Evolutionary conservation across 2,797 vertebrate genomes (phyloP), one percentile per base, ranked within the genome.

Genomic region (Florisuga fusca): DNA sequence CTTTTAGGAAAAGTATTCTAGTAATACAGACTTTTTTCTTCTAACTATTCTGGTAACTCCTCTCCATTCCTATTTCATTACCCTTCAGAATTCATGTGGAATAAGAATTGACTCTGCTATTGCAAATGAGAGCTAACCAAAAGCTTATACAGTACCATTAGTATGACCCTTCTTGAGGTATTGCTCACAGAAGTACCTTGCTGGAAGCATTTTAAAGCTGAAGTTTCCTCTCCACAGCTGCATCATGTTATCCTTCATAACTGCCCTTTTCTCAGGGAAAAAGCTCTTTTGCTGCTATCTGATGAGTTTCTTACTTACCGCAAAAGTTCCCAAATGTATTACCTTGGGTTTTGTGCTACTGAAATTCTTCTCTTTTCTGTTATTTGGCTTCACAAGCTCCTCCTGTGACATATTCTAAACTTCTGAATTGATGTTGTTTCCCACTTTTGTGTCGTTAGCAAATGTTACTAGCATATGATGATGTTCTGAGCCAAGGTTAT

Each of bases 401-500:
- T 53, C 48, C 73, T 51, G 34, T 68, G 83, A 66, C 34, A 8
- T 11, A 12, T 59, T 74, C 54, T 89, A 66, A 41, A 4, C 12
- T 20, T 87, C 29, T 31, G n/a, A 90, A 88, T 2, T 67, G 43
- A 17, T 75, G 73, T 69, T 75, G 19, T 25, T 84, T 88, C 69
- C 43, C 69, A 55, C n/a, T 86, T 93, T 33, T 91, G 85, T 88
- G 79, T 88, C 79, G 81, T 58, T 87, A 85, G 54, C 64, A 87
- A 38, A 68, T 89, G 74, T 61, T 66, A 77, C 86, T 90, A 94
- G 69, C 51, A 45, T 43, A 34, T 26, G 58, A 33, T 84, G 79
- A 89, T 0, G 2, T 85, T 84, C 79, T 75, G 58, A 84, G 79
- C 54, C 76, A 80, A 80, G 41, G 41, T 46, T 62, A 5, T 31